Conservation (phyloP, 1,140 invertebrate genomes). For the Caenorhabditis remanei region DNA sequence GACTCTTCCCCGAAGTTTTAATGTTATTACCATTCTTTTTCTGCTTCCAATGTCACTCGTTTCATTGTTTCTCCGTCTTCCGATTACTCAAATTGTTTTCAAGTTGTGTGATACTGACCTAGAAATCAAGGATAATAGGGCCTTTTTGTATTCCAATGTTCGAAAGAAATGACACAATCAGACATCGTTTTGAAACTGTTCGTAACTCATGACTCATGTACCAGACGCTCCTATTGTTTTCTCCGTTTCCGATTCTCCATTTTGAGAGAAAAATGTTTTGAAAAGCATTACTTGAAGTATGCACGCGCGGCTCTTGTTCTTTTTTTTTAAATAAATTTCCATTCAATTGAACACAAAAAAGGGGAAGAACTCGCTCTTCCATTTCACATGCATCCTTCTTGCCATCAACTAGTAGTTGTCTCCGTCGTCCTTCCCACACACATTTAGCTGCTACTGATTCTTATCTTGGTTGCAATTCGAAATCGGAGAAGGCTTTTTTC, state of each 20-base stretch:
- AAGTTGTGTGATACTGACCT: conserved; percentile 25
- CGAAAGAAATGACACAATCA: neutral
- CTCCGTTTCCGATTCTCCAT: neutral
- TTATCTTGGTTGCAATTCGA: conserved; percentile 48
- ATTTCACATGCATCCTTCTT: neutral
- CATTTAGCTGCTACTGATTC: neutral
- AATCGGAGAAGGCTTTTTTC: neutral
- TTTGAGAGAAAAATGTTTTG: neutral
- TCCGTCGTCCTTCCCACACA: conserved; percentile 18
- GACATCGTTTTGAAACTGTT: neutral
- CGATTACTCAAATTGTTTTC: conserved; percentile 1
- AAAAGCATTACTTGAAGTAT: too few species aligned
- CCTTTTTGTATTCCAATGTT: neutral
- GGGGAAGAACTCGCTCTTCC: neutral
- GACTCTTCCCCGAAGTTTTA: neutral
- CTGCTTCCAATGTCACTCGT: neutral
- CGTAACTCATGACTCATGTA: neutral
- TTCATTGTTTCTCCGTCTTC: conserved; percentile 33
- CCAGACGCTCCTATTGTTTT: neutral
- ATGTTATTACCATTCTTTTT: conserved; percentile 11
- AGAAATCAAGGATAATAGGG: conserved; percentile 39
- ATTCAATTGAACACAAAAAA: conserved; percentile 16
- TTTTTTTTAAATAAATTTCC: neutral
- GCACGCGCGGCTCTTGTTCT: neutral
- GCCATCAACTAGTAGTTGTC: conserved; percentile 1